Conservation (phyloP, 2,797 vertebrate species). For the Aphelocoma californica region DNA sequence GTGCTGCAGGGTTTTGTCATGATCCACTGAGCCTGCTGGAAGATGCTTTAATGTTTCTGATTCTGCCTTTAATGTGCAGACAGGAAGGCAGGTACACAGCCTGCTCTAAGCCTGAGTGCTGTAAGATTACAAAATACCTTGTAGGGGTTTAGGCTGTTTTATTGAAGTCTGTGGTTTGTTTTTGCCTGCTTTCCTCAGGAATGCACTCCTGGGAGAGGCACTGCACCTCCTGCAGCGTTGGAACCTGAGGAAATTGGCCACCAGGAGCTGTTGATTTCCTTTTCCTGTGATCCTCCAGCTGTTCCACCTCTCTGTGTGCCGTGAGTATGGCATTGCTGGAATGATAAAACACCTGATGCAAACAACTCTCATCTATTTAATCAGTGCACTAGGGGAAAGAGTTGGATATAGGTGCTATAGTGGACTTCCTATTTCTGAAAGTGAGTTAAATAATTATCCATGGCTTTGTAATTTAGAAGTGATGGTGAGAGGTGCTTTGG, state of each 20-base stretch:
- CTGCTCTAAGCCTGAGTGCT: background rate
- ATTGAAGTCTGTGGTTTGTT: background rate
- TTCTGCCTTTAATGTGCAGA: background rate
- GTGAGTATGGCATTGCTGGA: background rate
- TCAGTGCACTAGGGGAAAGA: background rate
- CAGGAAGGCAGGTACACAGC: background rate
- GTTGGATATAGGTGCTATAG: background rate
- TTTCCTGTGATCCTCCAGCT: background rate
- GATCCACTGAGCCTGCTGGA: background rate
- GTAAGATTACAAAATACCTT: background rate
- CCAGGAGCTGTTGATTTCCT: background rate
- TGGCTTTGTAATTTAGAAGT: background rate
- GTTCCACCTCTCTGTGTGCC: background rate
- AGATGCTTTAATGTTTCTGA: background rate
- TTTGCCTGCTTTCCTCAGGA: background rate
- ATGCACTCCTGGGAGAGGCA: background rate
- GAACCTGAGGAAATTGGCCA: background rate
- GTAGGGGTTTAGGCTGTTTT: background rate
- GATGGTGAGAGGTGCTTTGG: background rate
- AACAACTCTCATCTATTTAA: background rate
- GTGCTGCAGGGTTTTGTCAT: background rate
- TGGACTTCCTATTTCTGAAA: background rate
- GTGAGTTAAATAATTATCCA: background rate
- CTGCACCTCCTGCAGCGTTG: background rate
- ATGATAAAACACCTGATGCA: background rate